Conservation (phyloP, 2,797 vertebrate species). For the Halcyon badia region DNA sequence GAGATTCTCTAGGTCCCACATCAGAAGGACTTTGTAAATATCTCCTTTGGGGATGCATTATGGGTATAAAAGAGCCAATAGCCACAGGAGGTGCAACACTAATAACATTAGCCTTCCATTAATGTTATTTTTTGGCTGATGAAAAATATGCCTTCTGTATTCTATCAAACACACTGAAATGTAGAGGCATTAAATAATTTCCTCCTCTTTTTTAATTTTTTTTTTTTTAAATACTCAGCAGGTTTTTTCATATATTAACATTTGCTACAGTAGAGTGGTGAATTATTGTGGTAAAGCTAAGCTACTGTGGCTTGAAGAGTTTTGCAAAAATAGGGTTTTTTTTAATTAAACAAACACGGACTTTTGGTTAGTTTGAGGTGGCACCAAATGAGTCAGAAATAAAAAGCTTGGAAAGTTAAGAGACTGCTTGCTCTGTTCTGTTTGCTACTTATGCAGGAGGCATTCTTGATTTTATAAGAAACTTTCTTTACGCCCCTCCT, state of each 20-base stretch:
- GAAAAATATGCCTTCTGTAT: constrained; percentile 12
- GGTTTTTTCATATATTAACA: neutral
- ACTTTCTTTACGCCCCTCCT: neutral
- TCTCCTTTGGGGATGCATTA: neutral
- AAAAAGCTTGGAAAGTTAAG: constrained; percentile 7
- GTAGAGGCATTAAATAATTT: constrained; percentile 11
- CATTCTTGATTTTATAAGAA: neutral
- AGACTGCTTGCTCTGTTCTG: neutral
- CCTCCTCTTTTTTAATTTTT: neutral
- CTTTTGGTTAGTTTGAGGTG: constrained; percentile 59
- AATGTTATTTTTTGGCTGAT: neutral
- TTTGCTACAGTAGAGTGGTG: neutral
- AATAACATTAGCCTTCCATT: neutral
- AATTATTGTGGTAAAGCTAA: constrained; percentile 46
- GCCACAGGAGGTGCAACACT: neutral
- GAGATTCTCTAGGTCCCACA: neutral
- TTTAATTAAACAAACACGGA: constrained; percentile 47
- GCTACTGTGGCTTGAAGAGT: constrained; percentile 49
- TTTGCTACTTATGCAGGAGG: neutral
- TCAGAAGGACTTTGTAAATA: neutral
- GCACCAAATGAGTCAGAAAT: constrained; percentile 64
- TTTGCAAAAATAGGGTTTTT: constrained; percentile 5
- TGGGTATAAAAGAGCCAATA: neutral
- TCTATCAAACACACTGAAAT: neutral
- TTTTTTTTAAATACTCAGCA: neutral